Conservation (phyloP, 2,888 invertebrate species). For the Diarsia mendica region DNA sequence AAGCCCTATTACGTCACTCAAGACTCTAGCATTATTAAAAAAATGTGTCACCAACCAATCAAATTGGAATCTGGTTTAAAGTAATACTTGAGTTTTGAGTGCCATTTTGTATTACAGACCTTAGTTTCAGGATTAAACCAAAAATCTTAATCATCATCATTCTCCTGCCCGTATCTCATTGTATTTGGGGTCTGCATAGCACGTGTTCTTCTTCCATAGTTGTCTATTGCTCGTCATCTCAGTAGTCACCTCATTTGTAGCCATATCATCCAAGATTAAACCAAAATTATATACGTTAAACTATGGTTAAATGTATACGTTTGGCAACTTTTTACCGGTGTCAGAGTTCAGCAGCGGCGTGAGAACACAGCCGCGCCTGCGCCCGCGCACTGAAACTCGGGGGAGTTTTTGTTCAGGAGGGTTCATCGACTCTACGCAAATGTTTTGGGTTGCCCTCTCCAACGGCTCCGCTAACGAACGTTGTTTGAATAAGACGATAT, state of each 20-base stretch:
- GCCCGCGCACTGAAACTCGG: conserved; percentile 80
- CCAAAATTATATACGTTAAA: conserved; percentile 11
- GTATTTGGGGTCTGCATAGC: too few relatives aligned
- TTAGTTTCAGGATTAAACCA: not conserved
- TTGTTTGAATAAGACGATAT: conserved; percentile 59
- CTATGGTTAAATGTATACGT: conserved; percentile 57
- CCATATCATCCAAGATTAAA: not conserved
- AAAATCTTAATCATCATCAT: too few relatives aligned
- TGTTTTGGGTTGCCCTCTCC: conserved; percentile 69
- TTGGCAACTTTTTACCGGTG: conserved; percentile 83
- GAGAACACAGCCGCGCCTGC: conserved; percentile 80
- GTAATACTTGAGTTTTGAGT: not conserved
- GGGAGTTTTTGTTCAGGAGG: conserved; percentile 87
- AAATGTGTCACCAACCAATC: too few relatives aligned
- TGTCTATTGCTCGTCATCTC: too few relatives aligned
- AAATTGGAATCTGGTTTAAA: not conserved
- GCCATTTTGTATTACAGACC: not conserved
- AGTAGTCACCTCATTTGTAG: too few relatives aligned
- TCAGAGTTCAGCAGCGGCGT: conserved; percentile 84
- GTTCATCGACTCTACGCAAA: conserved; percentile 85
- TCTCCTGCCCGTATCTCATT: too few relatives aligned
- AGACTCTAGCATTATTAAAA: not conserved
- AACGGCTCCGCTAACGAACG: conserved; percentile 47
- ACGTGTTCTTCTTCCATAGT: too few relatives aligned
- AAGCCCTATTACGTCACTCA: not conserved